These are phyloP conservation scores for Poeciliopsis presidionis DNA, from an alignment of 2,797 vertebrate species.

Conservation along the genomic window DNA sequence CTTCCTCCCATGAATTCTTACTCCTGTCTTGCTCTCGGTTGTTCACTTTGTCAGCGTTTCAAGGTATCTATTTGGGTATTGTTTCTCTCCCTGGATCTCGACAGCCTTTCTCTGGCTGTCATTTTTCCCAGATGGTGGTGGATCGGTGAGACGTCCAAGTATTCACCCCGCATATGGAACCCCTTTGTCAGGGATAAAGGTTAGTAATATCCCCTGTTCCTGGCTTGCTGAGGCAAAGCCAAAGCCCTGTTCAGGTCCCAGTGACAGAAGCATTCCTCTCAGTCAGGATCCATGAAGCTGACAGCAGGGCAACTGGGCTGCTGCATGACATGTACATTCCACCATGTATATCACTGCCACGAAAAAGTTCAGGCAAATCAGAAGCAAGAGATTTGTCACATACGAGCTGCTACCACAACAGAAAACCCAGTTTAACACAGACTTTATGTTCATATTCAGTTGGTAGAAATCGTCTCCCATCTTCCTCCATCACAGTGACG, in stretches of 20 bases:
- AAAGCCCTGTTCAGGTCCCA: conserved; percentile 40
- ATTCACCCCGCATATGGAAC: conserved; percentile 63
- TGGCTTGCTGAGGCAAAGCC: conserved; percentile 44
- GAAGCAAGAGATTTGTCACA: conserved; percentile 14
- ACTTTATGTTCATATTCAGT: conserved; percentile 27
- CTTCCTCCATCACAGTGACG: not conserved
- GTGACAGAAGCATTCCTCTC: conserved; percentile 39
- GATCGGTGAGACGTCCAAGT: conserved; percentile 59
- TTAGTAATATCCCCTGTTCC: conserved; percentile 44
- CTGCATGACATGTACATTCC: conserved; percentile 5
- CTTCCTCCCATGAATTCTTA: conserved; percentile 14
- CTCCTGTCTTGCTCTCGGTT: conserved; percentile 25
- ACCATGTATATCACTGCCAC: conserved; percentile 20
- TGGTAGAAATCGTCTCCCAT: not conserved
- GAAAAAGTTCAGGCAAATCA: not conserved
- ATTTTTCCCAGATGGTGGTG: conserved; percentile 65
- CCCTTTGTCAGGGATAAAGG: conserved; percentile 53
- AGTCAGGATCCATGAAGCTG: conserved; percentile 25
- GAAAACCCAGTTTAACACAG: conserved; percentile 42
- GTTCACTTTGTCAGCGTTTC: conserved; percentile 37
- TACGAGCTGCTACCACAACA: conserved; percentile 24
- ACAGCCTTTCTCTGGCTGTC: conserved; percentile 49
- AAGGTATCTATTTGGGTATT: conserved; percentile 28
- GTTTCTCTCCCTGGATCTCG: conserved; percentile 4
- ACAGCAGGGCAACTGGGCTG: conserved; percentile 3